These are phyloP conservation scores for Octopus bimaculoides DNA, from an alignment of 1,140 invertebrate species.

Conservation along the genomic window DNA sequence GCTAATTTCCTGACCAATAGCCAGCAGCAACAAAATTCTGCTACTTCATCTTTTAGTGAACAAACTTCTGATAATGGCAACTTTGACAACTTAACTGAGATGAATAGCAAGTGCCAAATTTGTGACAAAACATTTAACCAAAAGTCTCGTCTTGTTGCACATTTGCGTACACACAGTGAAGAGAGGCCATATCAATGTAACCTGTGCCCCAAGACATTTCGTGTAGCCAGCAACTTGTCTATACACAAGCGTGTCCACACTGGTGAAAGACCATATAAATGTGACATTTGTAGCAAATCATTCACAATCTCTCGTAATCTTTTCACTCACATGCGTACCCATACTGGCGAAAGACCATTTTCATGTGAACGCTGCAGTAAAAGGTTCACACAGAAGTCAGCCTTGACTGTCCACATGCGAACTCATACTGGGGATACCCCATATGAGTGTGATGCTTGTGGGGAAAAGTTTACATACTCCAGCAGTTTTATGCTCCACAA, in stretches of 20 bases:
- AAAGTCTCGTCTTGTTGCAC: slow-evolving; percentile 60
- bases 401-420: slow-evolving; percentile 40
- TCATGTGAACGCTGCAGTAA: slow-evolving; percentile 14
- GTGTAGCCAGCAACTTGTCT: slow-evolving; percentile 34
- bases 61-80: too few species aligned
- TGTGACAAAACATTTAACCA: slow-evolving; percentile 48
- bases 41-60: background rate
- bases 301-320: slow-evolving; percentile 61
- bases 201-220: slow-evolving; percentile 47
- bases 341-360: slow-evolving; percentile 54
- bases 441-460: slow-evolving; percentile 53
- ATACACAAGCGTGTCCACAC: slow-evolving; percentile 53
- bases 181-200: slow-evolving; percentile 52
- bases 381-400: slow-evolving; percentile 24
- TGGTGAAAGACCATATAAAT: slow-evolving; percentile 52
- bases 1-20: background rate
- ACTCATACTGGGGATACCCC: slow-evolving; percentile 48
- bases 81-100: too few species aligned
- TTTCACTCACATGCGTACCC: slow-evolving; percentile 91
- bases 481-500: slow-evolving; percentile 47
- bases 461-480: slow-evolving; percentile 45
- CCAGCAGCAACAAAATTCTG: background rate
- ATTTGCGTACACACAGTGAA: slow-evolving; percentile 54
- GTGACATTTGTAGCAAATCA: slow-evolving; percentile 51
- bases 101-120: slow-evolving; percentile 21